These are phyloP conservation scores for Periplaneta americana DNA, from an alignment of 1,140 invertebrate species.

Conservation along the genomic window DNA sequence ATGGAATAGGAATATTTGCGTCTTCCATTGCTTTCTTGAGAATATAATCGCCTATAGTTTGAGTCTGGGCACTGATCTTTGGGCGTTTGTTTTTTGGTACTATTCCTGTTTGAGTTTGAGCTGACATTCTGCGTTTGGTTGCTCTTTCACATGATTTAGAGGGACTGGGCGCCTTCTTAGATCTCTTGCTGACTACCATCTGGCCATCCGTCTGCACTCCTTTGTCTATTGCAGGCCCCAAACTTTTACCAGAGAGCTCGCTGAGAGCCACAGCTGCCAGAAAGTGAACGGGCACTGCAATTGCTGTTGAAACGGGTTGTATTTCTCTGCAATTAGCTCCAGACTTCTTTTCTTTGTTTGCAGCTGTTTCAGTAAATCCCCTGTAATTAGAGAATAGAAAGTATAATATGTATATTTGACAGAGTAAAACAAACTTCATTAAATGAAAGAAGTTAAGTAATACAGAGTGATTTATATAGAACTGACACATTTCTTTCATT, in stretches of 20 bases:
- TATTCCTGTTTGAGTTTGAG: conserved; percentile 43
- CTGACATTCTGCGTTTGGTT: conserved; percentile 32
- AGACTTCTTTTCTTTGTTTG: not conserved
- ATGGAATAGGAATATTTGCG: conserved; percentile 11
- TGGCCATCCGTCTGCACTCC: conserved; percentile 36
- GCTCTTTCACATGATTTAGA: conserved; percentile 23
- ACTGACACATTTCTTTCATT: too few relatives aligned
- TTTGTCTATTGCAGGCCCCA: conserved; percentile 31
- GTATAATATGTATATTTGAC: too few relatives aligned
- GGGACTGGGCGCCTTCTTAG: conserved; percentile 27
- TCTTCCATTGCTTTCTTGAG: conserved; percentile 24
- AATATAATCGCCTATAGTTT: conserved; percentile 36
- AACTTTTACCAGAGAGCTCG: conserved; percentile 1
- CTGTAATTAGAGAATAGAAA: not conserved
- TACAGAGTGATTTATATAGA: too few relatives aligned
- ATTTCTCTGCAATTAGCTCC: not conserved
- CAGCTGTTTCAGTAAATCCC: not conserved
- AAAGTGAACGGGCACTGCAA: conserved; percentile 29
- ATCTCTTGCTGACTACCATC: conserved; percentile 27
- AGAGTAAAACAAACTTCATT: too few relatives aligned
- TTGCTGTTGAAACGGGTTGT: conserved; percentile 5
- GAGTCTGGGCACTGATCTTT: conserved; percentile 40
- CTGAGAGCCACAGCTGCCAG: conserved; percentile 8
- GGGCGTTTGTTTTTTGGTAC: conserved; percentile 29
- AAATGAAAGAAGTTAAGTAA: too few relatives aligned